Evolutionary conservation across 2,888 invertebrate genomes (phyloP), one percentile per base, ranked within the genome.

Genomic region (Ichneumon xanthorius): DNA sequence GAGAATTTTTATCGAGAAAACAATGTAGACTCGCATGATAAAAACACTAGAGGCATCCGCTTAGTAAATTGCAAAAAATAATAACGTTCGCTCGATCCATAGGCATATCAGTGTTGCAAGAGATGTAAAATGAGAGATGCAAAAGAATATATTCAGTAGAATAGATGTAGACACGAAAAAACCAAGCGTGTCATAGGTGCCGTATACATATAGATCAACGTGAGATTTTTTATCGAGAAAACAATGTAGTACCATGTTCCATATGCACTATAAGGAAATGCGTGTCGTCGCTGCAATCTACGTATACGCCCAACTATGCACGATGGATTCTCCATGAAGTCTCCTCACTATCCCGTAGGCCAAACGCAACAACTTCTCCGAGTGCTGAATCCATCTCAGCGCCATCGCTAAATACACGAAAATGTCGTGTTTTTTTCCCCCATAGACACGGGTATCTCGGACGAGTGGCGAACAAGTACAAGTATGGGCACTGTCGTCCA

Each of bases 11-110:
- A 11, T 58, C 1, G 26, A 11, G 26, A 26, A 58, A 22, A n/a
- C n/a, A n/a, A n/a, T n/a, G n/a, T n/a, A 58, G 83, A 77, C 65
- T 67, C 50, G 61, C 75, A 77, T 82, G 79, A 76, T 61, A 70
- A 50, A 30, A 40, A 91, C 91, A 91, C 91, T 91, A 79, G 70
- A 88, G 84, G 89, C 89, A 92, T 92, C 91, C 92, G 91, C 91
- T 93, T 91, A 91, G 91, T 90, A 93, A 91, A 92, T 92, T 91
- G 91, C 91, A 88, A 92, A 91, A 93, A 92, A 92, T 93, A 93
- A 93, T 93, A 91, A 92, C 90, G 92, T 93, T 92, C 91, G 83
- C 90, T 84, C 89, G 90, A 88, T 86, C 70, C 87, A 75, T 67
- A 67, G 77, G 80, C 80, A 80, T 85, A 70, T 70, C 45, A 55